Evolutionary conservation across 2,797 vertebrate species (phyloP), one percentile per base, ranked within the genome.

Genomic region (Xyrichtys novacula): DNA sequence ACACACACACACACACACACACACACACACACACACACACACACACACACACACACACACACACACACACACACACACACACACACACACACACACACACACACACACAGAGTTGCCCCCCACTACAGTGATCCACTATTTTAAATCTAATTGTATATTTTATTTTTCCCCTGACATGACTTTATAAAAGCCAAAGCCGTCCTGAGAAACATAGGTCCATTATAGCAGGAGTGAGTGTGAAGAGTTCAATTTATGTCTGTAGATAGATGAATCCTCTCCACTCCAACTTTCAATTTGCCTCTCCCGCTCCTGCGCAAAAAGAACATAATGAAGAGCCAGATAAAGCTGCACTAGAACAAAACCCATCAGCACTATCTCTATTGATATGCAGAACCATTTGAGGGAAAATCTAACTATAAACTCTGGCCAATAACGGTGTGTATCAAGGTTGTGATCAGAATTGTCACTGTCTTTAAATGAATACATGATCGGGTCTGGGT

Each of bases 231-330:
- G 3, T 34, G n/a, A 65, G 36, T 6, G 25, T 29, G 20, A 16
- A 48, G 19, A 52, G 20, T 61, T 36, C 32, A 31, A 16, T 20
- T 34, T 15, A 23, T 17, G 26, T 60, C 58, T 54, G 8, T 22
- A 1, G 36, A 5, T 8, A 40, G n/a, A 74, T n/a, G 28, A 44
- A 32, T 55, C 55, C 7, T 26, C 40, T 40, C 26, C 19, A 32
- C 12, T 61, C 20, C 7, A 14, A 15, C 28, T 65, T 68, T 52
- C 55, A 71, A 49, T 48, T 64, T 74, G 29, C n/a, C 15, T 58
- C 46, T 48, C 57, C 57, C 17, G 6, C 14, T 28, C 29, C 15
- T 26, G 12, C 22, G 39, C n/a, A 56, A 8, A 4, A 7, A 39
- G 7, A 47, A 19, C 5, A 42, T 39, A 57, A 57, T 29, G 20